These are phyloP conservation scores for Chaetoderma sp. DNA, from an alignment of 2,888 invertebrate genomes.

Conservation along the genomic window DNA sequence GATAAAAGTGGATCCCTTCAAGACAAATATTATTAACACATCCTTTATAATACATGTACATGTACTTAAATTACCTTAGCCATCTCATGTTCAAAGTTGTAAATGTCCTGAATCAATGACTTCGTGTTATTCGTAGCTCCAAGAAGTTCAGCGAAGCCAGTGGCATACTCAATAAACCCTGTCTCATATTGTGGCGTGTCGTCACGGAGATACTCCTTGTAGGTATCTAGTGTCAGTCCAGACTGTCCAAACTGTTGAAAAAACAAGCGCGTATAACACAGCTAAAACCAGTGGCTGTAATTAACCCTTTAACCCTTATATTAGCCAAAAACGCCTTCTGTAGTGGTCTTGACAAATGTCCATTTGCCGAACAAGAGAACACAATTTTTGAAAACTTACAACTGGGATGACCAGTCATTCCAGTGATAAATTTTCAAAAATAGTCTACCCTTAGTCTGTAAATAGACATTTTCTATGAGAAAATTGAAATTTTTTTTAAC, in stretches of 20 bases:
- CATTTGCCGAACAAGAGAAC: too few species aligned
- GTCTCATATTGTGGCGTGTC: slow-evolving; percentile 37
- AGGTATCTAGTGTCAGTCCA: slow-evolving; percentile 48
- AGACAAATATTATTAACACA: neutral
- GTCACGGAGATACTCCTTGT: slow-evolving; percentile 48
- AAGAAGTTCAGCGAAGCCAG: slow-evolving; percentile 40
- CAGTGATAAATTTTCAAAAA: too few species aligned
- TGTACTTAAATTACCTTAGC: slow-evolving; percentile 57
- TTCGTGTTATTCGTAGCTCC: slow-evolving; percentile 40
- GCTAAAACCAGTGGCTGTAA: neutral
- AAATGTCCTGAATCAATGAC: slow-evolving; percentile 46
- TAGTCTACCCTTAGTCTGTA: too few species aligned
- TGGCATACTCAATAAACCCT: slow-evolving; percentile 44
- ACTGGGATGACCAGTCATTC: too few species aligned
- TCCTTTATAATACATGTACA: too few species aligned
- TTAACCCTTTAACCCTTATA: too few species aligned
- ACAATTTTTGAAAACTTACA: too few species aligned
- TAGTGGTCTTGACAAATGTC: too few species aligned
- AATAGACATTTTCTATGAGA: too few species aligned
- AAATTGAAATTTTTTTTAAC: too few species aligned
- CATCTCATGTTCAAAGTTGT: slow-evolving; percentile 51
- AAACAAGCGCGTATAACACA: neutral
- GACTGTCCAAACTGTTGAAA: slow-evolving; percentile 55
- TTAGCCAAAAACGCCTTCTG: too few species aligned
- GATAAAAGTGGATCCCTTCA: neutral